Base-by-base conservation (phyloP, 2,797 vertebrate species). In the Merluccius polli region DNA sequence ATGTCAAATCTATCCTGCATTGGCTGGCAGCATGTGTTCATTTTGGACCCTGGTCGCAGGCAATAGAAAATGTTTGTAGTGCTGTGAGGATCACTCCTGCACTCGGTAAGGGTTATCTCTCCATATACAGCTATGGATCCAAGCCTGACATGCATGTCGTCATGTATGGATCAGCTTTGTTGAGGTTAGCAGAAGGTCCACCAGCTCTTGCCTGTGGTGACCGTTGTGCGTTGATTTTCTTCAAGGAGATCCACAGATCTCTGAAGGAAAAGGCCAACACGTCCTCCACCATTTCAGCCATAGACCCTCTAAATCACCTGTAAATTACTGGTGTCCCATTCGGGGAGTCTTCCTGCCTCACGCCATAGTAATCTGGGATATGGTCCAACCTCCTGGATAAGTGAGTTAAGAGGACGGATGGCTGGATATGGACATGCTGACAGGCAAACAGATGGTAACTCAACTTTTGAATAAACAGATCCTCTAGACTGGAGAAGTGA, bases 381-480 rank as follows among this genome's bases (percentile, higher is more conserved):
- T 65, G 59, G 27, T 65, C 59, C 59, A 65, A 27, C 59, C 59
- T 65, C 59, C 59, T 65, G 59, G 59, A 27, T 65, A n/a, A n/a
- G 6, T 8, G 52, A 24, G 52, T 59, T 10, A 59, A n/a, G 48
- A 18, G 48, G 48, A n/a, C 3, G 18, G 52, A 27, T 27, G 24
- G 59, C 59, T 65, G 24, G 8, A 65, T 24, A 27, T 65, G 59
- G 24, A 65, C 10, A 29, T 65, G 24, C 24, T 11, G 24, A 65
- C 59, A 59, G 48, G n/a, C 48, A 27, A n/a, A 8, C 48, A 59
- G 59, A 65, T 65, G 59, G 59, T 12, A 65, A 24, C 59, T 65
- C 59, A 27, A 2, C 59, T 12, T 65, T 65, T 27, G 24, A 65
- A 3, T 27, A 65, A 65, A 65, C 59, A 27, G 44, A 52, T 65